Evolutionary conservation across 2,113 vertebrate genomes (phyloP).

Genomic region (Taxidea taxus): DNA sequence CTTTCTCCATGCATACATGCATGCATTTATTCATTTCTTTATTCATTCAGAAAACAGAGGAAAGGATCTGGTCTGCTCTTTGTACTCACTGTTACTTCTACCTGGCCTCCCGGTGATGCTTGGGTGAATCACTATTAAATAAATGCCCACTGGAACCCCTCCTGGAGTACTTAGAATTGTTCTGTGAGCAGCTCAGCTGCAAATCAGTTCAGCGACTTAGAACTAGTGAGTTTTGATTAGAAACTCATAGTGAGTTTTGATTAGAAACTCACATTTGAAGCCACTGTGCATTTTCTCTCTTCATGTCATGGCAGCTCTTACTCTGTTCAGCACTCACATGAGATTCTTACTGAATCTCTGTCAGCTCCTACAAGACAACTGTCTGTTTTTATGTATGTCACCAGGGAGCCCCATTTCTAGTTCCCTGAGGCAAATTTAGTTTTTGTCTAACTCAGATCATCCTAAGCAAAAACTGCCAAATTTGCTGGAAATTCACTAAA

Average conservation of each 20-base stretch:
- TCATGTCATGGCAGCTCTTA: neutral
- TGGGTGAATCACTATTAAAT: neutral
- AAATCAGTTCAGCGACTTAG: neutral
- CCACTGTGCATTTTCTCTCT: neutral
- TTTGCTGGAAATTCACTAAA: conserved; percentile 29
- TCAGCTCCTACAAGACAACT: neutral
- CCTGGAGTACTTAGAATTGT: neutral
- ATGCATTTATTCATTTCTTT: neutral
- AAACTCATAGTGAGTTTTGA: neutral
- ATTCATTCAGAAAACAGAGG: neutral
- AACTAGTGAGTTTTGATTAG: neutral
- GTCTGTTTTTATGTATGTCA: neutral
- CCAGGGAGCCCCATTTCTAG: neutral
- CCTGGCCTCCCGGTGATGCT: neutral
- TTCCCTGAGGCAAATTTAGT: neutral
- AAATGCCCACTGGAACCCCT: neutral
- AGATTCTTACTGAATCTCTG: neutral
- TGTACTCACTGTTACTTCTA: neutral
- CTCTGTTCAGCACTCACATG: neutral
- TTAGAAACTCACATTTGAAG: neutral
- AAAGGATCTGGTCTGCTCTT: neutral
- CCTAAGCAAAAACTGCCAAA: neutral
- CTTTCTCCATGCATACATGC: neutral
- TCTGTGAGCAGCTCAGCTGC: neutral
- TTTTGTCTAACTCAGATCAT: neutral